Evolutionary conservation across 2,888 invertebrate species (phyloP).

Genomic region (Standfussiana lucernea): DNA sequence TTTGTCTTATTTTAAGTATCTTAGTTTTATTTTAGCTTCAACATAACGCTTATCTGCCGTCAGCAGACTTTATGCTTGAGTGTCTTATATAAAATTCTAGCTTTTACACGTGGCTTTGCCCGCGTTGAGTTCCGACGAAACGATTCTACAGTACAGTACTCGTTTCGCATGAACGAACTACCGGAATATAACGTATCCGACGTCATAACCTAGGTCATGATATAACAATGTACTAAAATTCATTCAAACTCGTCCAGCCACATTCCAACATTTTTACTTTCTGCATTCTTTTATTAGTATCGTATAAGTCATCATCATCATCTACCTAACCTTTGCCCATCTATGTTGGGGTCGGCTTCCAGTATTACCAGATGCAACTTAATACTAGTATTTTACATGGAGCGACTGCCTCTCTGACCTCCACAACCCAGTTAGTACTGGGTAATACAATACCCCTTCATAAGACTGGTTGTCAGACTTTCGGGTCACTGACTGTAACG

Average conservation of each 20-base stretch:
- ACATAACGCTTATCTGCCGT: slow-evolving; percentile 71
- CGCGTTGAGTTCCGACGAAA: neutral
- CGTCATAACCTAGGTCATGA: neutral
- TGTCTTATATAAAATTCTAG: slow-evolving; percentile 44
- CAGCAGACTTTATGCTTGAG: slow-evolving; percentile 71
- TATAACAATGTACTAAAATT: neutral
- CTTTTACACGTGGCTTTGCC: neutral
- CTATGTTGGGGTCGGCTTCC: too few species aligned
- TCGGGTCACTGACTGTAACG: too few species aligned
- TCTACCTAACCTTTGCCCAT: too few species aligned
- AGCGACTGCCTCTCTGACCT: too few species aligned
- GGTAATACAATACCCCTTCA: too few species aligned
- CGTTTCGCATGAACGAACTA: neutral
- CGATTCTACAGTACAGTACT: neutral
- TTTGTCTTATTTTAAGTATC: slow-evolving; percentile 43
- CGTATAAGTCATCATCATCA: too few species aligned
- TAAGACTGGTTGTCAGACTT: too few species aligned
- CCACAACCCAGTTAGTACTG: too few species aligned
- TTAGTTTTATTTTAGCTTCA: slow-evolving; percentile 72
- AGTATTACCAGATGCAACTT: too few species aligned
- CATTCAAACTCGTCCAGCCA: neutral
- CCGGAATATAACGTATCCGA: neutral
- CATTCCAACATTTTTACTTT: too few species aligned
- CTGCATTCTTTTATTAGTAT: too few species aligned
- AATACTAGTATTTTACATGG: too few species aligned